Base-by-base conservation (phyloP, 2,888 invertebrate species). In the Eustalomyia histrio region DNA sequence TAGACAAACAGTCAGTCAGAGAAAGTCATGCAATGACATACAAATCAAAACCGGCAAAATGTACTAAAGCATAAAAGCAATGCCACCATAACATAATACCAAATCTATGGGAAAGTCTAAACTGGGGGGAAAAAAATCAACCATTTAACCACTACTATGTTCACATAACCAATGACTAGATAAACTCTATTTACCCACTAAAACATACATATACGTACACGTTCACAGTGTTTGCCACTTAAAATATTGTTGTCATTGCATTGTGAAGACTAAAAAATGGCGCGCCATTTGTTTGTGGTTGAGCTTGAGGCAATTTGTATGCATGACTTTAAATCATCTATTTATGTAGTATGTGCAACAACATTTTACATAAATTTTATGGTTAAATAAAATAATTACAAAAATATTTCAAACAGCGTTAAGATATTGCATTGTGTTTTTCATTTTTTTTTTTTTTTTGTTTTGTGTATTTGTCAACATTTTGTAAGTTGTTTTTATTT, bases 361-460 rank as follows among this genome's bases (percentile, higher is more conserved):
- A 84, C 84, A 84, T 86, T 86, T 85, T 85, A 81, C 65, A 75
- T 71, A 71, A 65, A 75, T 73, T 75, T 74, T 58, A 75, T 75
- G 76, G 52, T 75, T 50, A 65, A 71, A 72, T 67, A 52, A 72
- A 80, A 73, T 73, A 73, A 78, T 78, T 78, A 78, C 47, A 67
- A 78, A 16, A 17, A 33, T n/a, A 47, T 16, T 0, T 43, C 67
- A 67, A 12, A 78, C 61, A 47, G n/a, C 61, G 72, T 57, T 61
- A 18, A 65, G 72, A 72, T 60, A 67, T 8, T 53, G 72, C n/a
- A n/a, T n/a, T n/a, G n/a, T n/a, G n/a, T n/a, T n/a, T n/a, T n/a
- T n/a, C n/a, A n/a, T n/a, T 67, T 78, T 61, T 24, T 55, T 67
- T 78, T 47, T 53, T 73, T 55, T 55, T 43, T 53, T 55, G 14